phyloP scores from a whole-genome alignment of 2,888 invertebrate genomes.

The Agrochola lychnidis region DNA sequence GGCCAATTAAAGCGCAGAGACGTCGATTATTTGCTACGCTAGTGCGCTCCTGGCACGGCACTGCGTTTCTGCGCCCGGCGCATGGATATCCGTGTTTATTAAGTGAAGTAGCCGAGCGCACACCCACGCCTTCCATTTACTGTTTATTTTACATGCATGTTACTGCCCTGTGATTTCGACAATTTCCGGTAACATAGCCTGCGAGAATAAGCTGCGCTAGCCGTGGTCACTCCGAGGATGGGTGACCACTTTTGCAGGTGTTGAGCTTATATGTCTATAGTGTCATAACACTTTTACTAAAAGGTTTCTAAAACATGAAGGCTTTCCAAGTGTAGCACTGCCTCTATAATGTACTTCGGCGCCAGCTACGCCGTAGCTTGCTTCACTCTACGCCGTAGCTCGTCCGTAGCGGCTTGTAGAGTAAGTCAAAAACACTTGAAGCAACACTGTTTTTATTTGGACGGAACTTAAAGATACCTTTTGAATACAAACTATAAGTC shows the following conservation, averaged over 20 bases:
- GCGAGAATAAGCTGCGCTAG: not conserved
- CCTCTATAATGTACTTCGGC: not conserved
- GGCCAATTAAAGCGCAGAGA: conserved; percentile 8
- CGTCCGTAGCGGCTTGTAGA: too few species aligned
- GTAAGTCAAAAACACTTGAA: too few species aligned
- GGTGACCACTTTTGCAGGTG: too few species aligned
- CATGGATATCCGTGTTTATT: conserved; percentile 29
- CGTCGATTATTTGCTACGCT: not conserved
- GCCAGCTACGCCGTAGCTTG: conserved; percentile 4
- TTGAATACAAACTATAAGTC: not conserved
- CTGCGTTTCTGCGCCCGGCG: not conserved
- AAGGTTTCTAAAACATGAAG: too few species aligned
- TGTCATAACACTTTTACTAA: not conserved
- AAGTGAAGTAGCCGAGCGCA: conserved; percentile 19
- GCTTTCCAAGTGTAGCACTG: not conserved
- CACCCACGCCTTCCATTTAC: not conserved
- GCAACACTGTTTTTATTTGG: too few species aligned
- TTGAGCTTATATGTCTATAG: not conserved
- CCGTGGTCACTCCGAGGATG: not conserved
- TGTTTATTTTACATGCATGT: conserved; percentile 6
- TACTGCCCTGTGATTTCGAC: not conserved
- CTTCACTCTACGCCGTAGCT: too few species aligned
- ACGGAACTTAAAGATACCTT: too few species aligned
- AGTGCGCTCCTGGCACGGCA: not conserved
- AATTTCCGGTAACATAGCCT: not conserved